Conservation (phyloP, 2,113 vertebrate species). For the Dicrurus megarhynchus region DNA sequence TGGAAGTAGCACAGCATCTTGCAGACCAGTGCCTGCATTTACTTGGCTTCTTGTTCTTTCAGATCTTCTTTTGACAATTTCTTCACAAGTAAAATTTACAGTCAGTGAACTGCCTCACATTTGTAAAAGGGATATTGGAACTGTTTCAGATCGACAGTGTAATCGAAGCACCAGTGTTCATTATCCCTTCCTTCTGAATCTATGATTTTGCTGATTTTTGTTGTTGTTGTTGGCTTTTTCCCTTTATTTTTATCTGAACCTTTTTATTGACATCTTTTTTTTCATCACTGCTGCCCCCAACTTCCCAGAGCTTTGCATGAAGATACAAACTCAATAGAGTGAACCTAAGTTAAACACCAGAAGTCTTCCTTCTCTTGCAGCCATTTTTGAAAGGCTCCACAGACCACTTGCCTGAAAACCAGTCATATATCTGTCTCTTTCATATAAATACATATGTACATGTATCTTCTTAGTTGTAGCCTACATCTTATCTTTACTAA, state of each 20-base stretch:
- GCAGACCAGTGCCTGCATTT: background rate
- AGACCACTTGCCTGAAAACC: background rate
- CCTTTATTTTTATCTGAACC: background rate
- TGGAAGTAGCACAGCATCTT: background rate
- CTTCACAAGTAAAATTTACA: background rate
- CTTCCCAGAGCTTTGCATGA: background rate
- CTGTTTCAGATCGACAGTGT: background rate
- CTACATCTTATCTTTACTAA: background rate
- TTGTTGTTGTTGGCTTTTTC: background rate
- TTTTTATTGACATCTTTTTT: background rate
- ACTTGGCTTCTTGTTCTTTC: background rate
- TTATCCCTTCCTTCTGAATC: background rate
- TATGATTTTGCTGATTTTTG: background rate
- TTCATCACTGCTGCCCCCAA: background rate
- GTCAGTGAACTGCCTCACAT: background rate
- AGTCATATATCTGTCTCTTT: background rate
- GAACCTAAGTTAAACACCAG: background rate
- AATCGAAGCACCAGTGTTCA: background rate
- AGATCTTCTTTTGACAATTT: background rate
- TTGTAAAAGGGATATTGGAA: background rate
- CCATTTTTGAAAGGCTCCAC: background rate
- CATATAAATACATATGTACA: background rate
- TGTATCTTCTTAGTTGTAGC: background rate
- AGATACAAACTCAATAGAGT: background rate
- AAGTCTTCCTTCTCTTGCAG: background rate